Percentiles rank a stretch among this genome's conserved stretches.
Evolutionary conservation across 2,113 vertebrate species (phyloP).

Genomic region (Rhabdornis inornatus): DNA sequence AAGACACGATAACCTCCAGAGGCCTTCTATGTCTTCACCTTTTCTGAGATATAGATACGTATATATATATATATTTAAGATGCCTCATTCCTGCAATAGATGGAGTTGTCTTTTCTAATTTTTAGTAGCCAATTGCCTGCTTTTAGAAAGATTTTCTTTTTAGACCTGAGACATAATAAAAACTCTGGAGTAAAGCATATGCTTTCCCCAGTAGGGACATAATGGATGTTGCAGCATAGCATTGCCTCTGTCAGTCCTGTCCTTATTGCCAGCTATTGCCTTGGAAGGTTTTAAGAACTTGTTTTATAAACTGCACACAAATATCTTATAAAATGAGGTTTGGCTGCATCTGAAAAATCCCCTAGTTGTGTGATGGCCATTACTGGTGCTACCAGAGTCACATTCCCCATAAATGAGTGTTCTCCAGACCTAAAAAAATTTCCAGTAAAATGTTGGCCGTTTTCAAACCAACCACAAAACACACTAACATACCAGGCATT

Average conservation of each 20-base stretch:
- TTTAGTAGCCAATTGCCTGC: not conserved
- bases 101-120: not conserved
- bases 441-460: conserved; percentile 40
- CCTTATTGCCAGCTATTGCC: not conserved
- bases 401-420: conserved; percentile 30
- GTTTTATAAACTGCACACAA: not conserved
- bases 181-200: not conserved
- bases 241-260: not conserved
- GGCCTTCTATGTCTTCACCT: too few species aligned
- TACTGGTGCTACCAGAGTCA: not conserved
- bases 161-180: not conserved
- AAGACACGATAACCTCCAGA: not conserved
- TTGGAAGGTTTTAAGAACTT: not conserved
- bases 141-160: not conserved
- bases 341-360: not conserved
- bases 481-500: conserved; percentile 22
- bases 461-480: conserved; percentile 32
- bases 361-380: not conserved
- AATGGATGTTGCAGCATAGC: not conserved
- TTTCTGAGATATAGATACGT: too few species aligned
- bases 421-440: conserved; percentile 10
- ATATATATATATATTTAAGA: not conserved
- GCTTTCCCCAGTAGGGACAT: not conserved
- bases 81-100: not conserved
- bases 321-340: conserved; percentile 7